Percentiles rank a stretch among this genome's conserved stretches.
These are phyloP conservation scores for Dioctria linearis DNA, from an alignment of 2,888 invertebrate species.

Conservation along the genomic window DNA sequence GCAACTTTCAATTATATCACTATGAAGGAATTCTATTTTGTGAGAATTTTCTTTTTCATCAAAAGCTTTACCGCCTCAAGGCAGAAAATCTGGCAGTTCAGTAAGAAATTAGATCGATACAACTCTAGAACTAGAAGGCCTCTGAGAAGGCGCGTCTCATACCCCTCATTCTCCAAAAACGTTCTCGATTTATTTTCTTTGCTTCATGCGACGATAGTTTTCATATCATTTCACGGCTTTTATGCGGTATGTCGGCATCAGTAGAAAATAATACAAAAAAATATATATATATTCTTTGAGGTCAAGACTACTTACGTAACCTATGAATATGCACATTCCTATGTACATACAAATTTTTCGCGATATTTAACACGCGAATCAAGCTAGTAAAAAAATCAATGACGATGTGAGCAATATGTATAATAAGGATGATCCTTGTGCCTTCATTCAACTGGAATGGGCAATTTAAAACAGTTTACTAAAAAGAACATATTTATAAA, in stretches of 20 bases:
- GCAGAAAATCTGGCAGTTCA: conserved; percentile 36
- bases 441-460: too few relatives aligned
- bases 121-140: neutral
- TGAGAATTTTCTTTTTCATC: conserved; percentile 35
- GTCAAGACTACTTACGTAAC: conserved; percentile 32
- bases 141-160: neutral
- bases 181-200: neutral
- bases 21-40: conserved; percentile 32
- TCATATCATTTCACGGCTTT: neutral
- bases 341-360: neutral
- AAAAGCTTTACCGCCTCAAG: conserved; percentile 19
- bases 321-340: neutral
- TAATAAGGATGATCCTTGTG: too few relatives aligned
- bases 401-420: too few relatives aligned
- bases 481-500: too few relatives aligned
- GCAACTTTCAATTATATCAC: conserved; percentile 41
- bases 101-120: conserved; percentile 42
- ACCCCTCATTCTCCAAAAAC: neutral
- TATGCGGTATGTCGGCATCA: neutral
- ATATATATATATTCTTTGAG: neutral
- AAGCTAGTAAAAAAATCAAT: too few relatives aligned
- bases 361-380: too few relatives aligned
- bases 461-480: too few relatives aligned
- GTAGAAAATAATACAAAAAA: neutral
- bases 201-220: neutral